Percentiles rank a stretch among this genome's conserved stretches.
These are phyloP conservation scores for Onthophagus sagittarius DNA, from an alignment of 2,888 invertebrate species.

Conservation along the genomic window DNA sequence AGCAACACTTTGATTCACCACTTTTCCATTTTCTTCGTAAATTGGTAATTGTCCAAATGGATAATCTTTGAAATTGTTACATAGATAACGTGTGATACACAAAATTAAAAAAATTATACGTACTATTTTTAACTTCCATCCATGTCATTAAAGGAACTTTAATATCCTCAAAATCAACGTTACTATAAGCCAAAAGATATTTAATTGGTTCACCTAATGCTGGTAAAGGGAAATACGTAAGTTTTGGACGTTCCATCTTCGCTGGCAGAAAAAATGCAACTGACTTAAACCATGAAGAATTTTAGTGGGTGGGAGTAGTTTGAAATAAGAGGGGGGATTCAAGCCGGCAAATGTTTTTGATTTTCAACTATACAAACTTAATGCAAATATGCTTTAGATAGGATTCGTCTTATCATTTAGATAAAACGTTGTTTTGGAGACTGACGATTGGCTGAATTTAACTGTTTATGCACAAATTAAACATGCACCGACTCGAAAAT, in stretches of 20 bases:
- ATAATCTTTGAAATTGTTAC: neutral
- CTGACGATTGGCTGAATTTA: too few species aligned
- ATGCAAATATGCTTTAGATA: too few species aligned
- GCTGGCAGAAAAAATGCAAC: neutral
- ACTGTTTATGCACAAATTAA: too few species aligned
- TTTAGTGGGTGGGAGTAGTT: too few species aligned
- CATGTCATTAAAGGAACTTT: neutral
- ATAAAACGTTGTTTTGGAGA: too few species aligned
- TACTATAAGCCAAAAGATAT: neutral
- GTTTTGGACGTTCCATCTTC: neutral
- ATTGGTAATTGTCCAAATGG: slow-evolving; percentile 62
- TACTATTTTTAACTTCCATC: neutral
- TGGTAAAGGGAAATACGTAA: neutral
- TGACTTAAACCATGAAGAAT: neutral
- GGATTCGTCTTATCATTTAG: too few species aligned
- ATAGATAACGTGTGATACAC: neutral
- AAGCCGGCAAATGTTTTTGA: too few species aligned
- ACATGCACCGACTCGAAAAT: too few species aligned
- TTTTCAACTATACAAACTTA: too few species aligned
- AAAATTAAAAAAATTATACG: neutral
- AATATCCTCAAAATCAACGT: neutral
- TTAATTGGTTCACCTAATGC: neutral
- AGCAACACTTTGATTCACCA: slow-evolving; percentile 55
- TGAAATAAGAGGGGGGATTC: too few species aligned
- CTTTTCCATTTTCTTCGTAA: slow-evolving; percentile 59